Percentiles rank a stretch among this genome's conserved stretches.
phyloP scores from a whole-genome alignment of 2,113 vertebrate genomes.

The Pycnonotus jocosus region DNA sequence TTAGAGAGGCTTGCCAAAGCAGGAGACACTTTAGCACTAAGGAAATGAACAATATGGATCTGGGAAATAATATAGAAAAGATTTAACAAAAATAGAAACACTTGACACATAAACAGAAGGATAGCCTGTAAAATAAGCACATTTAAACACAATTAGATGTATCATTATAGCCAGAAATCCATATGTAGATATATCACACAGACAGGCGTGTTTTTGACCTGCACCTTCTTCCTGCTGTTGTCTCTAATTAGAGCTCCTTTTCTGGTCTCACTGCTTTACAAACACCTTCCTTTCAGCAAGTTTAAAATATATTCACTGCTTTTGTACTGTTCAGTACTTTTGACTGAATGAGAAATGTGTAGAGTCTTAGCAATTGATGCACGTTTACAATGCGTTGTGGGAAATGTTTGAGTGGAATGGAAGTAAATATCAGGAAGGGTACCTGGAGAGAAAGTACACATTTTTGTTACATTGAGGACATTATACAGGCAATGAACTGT shows the following conservation, averaged over 20 bases:
- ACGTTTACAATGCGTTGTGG: rapidly evolving
- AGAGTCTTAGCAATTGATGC: background rate
- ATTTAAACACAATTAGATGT: background rate
- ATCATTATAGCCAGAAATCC: background rate
- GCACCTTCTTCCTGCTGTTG: background rate
- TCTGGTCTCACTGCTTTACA: background rate
- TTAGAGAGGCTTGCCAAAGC: background rate
- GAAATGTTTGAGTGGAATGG: background rate
- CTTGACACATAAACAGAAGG: background rate
- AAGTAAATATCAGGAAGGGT: background rate
- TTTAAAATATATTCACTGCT: background rate
- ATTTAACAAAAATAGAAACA: background rate
- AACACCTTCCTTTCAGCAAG: background rate
- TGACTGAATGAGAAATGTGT: background rate
- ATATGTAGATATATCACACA: background rate
- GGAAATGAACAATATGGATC: background rate
- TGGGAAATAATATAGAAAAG: background rate
- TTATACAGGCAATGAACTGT: background rate
- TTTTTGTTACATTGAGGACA: background rate
- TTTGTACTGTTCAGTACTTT: background rate
- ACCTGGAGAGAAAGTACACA: background rate
- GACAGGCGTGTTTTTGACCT: background rate
- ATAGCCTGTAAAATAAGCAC: background rate
- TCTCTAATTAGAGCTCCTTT: background rate
- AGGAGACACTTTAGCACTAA: background rate